Conservation (phyloP, 1,140 invertebrate species). For the Pomacea maculata region DNA sequence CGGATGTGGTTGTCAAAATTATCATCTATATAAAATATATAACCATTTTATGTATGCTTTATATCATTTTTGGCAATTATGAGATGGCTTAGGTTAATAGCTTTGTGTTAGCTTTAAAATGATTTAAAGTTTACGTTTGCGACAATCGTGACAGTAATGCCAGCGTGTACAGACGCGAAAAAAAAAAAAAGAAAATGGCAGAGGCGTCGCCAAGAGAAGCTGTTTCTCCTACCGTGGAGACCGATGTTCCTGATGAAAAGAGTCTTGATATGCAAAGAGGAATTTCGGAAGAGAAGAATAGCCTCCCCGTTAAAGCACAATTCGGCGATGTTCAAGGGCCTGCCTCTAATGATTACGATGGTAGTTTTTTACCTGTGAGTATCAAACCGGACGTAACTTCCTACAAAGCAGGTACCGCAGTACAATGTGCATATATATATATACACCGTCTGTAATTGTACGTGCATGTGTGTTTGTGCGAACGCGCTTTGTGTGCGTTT, state of each 20-base stretch:
- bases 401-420: too few relatives aligned
- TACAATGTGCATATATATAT: too few relatives aligned
- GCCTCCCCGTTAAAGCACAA: not conserved
- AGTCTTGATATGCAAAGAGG: not conserved
- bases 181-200: conserved; percentile 16
- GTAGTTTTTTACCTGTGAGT: not conserved
- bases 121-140: conserved; percentile 17
- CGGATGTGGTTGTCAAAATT: too few relatives aligned
- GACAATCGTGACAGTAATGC: conserved; percentile 19
- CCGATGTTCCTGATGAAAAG: not conserved
- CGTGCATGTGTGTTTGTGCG: too few relatives aligned
- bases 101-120: not conserved
- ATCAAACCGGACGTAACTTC: not conserved
- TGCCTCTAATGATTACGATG: not conserved
- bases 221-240: not conserved
- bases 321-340: not conserved
- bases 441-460: too few relatives aligned
- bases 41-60: too few relatives aligned
- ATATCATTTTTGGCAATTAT: too few relatives aligned
- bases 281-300: too few relatives aligned
- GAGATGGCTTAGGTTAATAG: not conserved
- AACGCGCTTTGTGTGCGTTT: too few relatives aligned
- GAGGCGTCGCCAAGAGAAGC: conserved; percentile 27
- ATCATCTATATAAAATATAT: too few relatives aligned
- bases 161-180: conserved; percentile 33